A percentile compares a stretch with the other conserved stretches of the same genome.
Conservation (phyloP, 2,888 invertebrate genomes). For the Leistus spinibarbis region DNA sequence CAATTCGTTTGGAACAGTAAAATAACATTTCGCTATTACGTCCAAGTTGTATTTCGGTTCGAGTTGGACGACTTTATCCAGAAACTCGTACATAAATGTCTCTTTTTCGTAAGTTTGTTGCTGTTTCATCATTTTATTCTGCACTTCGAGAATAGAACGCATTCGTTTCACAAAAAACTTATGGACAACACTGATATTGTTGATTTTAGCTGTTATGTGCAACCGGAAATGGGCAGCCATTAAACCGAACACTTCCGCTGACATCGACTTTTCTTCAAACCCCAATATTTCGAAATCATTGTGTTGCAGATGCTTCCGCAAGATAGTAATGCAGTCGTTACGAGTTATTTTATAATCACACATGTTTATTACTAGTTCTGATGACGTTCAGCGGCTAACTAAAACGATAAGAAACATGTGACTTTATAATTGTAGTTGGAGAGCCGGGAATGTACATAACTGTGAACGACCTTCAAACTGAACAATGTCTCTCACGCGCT, state of each 20-base stretch:
- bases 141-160: constrained; percentile 1
- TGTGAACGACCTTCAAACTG: background rate
- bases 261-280: constrained; percentile 39
- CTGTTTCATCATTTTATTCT: constrained; percentile 19
- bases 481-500: background rate
- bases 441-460: background rate
- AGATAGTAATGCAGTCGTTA: constrained; percentile 33
- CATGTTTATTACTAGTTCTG: constrained; percentile 1
- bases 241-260: constrained; percentile 36
- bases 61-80: constrained; percentile 35
- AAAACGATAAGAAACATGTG: background rate
- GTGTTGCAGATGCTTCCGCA: constrained; percentile 31
- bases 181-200: constrained; percentile 5
- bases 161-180: constrained; percentile 28
- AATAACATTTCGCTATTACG: constrained; percentile 52
- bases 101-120: constrained; percentile 39
- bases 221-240: constrained; percentile 25
- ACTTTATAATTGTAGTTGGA: background rate
- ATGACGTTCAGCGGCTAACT: background rate
- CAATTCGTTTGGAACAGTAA: constrained; percentile 49
- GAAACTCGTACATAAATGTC: constrained; percentile 34
- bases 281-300: constrained; percentile 42
- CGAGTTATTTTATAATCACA: constrained; percentile 10
- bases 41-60: constrained; percentile 30
- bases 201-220: constrained; percentile 11